phyloP scores from a whole-genome alignment of 2,888 invertebrate genomes.

The Vanessa cardui region DNA sequence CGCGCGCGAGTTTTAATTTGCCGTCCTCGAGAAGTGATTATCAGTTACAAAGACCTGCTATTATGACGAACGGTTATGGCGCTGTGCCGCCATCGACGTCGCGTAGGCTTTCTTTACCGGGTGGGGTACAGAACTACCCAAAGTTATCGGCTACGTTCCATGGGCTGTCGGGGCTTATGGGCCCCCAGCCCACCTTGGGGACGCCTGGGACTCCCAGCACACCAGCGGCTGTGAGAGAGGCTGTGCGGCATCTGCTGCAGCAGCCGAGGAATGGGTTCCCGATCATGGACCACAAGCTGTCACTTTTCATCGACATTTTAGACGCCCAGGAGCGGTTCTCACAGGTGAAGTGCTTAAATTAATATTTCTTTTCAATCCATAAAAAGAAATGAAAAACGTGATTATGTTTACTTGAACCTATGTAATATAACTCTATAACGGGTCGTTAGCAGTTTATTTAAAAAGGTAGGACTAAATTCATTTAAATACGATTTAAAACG shows the following conservation, averaged over 20 bases:
- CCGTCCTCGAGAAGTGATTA: conserved; percentile 85
- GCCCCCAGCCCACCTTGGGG: conserved; percentile 57
- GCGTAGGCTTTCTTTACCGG: conserved; percentile 81
- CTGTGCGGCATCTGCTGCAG: conserved; percentile 86
- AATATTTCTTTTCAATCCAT: not conserved
- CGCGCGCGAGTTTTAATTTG: conserved; percentile 77
- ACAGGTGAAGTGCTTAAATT: conserved; percentile 80
- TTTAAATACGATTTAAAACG: conserved; percentile 28
- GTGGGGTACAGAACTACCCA: conserved; percentile 75
- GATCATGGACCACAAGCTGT: conserved; percentile 89
- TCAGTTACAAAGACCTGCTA: conserved; percentile 82
- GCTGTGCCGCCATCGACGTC: conserved; percentile 78
- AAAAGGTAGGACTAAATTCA: conserved; percentile 34
- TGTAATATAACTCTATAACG: conserved; percentile 14
- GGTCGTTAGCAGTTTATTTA: conserved; percentile 38
- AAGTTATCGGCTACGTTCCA: conserved; percentile 85
- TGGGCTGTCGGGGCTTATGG: conserved; percentile 73
- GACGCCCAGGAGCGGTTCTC: conserved; percentile 92
- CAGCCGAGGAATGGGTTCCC: conserved; percentile 89
- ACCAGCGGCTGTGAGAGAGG: conserved; percentile 86
- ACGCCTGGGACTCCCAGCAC: conserved; percentile 79
- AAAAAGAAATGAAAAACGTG: not conserved
- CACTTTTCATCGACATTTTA: conserved; percentile 91
- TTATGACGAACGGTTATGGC: conserved; percentile 78
- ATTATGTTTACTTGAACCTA: conserved; percentile 24